A percentile compares a stretch with the other conserved stretches of the same genome.
Evolutionary conservation across 2,888 invertebrate genomes (phyloP).

Genomic region (Habroteleia sp.): DNA sequence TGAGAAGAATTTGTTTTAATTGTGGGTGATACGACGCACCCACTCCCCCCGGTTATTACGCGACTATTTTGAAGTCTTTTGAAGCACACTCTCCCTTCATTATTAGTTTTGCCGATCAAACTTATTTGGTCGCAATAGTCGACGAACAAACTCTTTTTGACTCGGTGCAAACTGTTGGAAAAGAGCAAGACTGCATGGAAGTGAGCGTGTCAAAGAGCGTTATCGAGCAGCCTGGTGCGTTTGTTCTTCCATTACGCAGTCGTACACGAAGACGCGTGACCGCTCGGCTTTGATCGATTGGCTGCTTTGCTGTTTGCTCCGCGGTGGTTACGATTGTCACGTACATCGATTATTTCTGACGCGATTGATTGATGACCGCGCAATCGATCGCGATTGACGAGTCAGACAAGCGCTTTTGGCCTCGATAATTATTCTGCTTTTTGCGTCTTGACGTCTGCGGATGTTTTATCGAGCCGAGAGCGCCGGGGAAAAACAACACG

Average conservation of each 20-base stretch:
- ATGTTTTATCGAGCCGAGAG: conserved; percentile 7
- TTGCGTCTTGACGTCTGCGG: conserved; percentile 40
- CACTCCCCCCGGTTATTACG: no score
- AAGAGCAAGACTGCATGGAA: no score
- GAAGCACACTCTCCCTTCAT: no score
- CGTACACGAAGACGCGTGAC: conserved; percentile 71
- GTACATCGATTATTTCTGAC: conserved; percentile 80
- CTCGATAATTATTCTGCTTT: conserved; percentile 58
- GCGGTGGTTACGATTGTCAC: conserved; percentile 74
- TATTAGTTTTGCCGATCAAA: no score
- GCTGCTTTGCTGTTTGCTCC: conserved; percentile 80
- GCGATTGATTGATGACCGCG: conserved; percentile 78
- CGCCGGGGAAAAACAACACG: background rate
- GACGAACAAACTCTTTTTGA: no score
- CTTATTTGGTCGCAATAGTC: no score
- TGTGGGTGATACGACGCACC: no score
- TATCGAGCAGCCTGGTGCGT: conserved; percentile 29
- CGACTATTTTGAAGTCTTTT: no score
- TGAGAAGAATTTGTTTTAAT: no score
- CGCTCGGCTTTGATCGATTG: conserved; percentile 76
- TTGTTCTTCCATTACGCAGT: conserved; percentile 59
- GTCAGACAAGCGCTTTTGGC: conserved; percentile 43
- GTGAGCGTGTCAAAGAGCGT: conserved; percentile 45
- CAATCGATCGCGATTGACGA: conserved; percentile 75
- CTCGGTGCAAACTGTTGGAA: no score